phyloP scores from a whole-genome alignment of 1,140 invertebrate genomes.

The Frieseomelitta varia region DNA sequence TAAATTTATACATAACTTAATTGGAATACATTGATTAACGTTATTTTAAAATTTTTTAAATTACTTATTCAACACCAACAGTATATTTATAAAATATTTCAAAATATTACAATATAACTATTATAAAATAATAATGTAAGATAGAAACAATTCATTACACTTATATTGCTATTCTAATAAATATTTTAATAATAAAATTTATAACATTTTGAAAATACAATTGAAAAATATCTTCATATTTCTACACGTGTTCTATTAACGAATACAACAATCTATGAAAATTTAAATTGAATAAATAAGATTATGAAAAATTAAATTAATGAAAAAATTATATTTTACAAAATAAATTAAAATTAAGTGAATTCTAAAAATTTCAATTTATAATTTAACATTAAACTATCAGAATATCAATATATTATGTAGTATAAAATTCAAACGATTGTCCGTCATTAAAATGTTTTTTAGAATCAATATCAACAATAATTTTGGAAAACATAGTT shows the following conservation, averaged over 20 bases:
- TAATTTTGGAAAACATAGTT: conserved; percentile 11
- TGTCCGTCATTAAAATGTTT: neutral
- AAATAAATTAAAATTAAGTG: neutral
- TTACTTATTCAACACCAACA: neutral
- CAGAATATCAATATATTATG: neutral
- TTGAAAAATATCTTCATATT: neutral
- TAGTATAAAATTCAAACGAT: neutral
- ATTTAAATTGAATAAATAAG: neutral
- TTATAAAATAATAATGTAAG: neutral
- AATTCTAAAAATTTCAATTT: neutral
- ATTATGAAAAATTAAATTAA: neutral
- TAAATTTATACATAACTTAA: neutral
- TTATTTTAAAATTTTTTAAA: neutral
- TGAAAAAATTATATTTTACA: neutral
- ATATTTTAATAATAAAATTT: conserved; percentile 29
- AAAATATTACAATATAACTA: neutral
- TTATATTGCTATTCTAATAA: conserved; percentile 37
- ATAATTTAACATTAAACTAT: neutral
- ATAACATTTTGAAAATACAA: neutral
- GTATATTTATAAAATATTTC: neutral
- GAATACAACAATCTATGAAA: neutral
- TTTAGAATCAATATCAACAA: neutral
- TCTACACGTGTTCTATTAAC: neutral
- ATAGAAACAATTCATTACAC: conserved; percentile 3
- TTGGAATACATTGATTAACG: neutral